phyloP scores from a whole-genome alignment of 2,113 vertebrate species.

The Thomomys bottae region DNA sequence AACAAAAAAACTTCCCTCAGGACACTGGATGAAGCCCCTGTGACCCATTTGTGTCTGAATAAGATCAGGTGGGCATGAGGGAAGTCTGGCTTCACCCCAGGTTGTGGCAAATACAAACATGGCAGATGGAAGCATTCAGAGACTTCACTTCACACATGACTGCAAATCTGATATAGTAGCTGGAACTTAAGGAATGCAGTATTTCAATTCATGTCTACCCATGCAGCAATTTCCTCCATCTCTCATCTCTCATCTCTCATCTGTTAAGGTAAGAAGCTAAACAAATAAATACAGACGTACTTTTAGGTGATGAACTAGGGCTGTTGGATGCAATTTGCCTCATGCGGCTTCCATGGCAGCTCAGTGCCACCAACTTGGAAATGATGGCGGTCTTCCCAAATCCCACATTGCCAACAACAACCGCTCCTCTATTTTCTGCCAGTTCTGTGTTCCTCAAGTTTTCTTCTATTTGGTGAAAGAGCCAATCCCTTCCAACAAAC shows the following conservation, averaged over 20 bases:
- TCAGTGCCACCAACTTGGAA: constrained; percentile 96
- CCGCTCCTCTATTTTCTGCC: constrained; percentile 88
- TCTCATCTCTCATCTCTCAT: background rate
- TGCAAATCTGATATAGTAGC: background rate
- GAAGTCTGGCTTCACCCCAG: background rate
- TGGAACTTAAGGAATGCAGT: constrained; percentile 2
- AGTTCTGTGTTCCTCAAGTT: constrained; percentile 86
- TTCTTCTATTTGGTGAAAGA: constrained; percentile 94
- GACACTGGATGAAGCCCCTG: background rate
- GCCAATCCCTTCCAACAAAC: constrained; percentile 97
- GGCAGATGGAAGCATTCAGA: background rate
- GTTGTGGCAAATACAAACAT: background rate
- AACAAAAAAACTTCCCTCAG: no score
- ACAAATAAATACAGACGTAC: constrained; percentile 83
- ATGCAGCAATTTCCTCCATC: background rate
- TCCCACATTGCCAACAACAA: constrained; percentile 95
- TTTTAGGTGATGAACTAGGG: constrained; percentile 90
- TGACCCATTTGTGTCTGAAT: background rate
- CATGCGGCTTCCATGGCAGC: constrained; percentile 98
- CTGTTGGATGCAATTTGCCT: constrained; percentile 98
- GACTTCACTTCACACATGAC: background rate
- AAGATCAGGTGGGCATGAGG: background rate
- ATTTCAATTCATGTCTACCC: background rate
- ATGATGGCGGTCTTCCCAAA: constrained; percentile 97
- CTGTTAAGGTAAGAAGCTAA: background rate